Evolutionary conservation across 2,797 vertebrate genomes (phyloP), one percentile per base, ranked within the genome.

Genomic region (Sebastes jordani): DNA sequence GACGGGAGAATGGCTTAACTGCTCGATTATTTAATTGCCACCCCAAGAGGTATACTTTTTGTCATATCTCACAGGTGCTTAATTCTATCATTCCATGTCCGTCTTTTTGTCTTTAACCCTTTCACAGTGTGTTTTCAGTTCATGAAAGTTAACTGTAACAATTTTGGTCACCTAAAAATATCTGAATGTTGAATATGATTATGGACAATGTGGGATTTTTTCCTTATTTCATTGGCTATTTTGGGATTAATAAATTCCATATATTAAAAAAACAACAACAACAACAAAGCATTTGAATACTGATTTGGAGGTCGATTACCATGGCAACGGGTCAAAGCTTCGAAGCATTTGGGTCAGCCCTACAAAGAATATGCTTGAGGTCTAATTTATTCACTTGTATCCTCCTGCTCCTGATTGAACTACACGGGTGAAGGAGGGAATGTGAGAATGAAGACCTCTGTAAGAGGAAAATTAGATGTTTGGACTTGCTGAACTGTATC

Each of bases 71-170:
- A 54, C 20, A n/a, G n/a, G n/a, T 54, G 52, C 52, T 54, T 54
- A 0, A 54, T 0, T 22, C 0, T 54, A 22, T 22, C 10, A 54
- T 22, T 54, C 52, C 52, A 22, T 10, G 52, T 54, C n/a, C 10
- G 18, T 52, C 18, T 52, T 52, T 20, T n/a, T n/a, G 18, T 52
- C 46, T 49, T 49, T 49, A 49, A 49, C 16, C 0, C 16, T 20
- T 49, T 49, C 42, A 20, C 42, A 49, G 42, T 49, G 42, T 49
- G 16, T 49, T 49, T 49, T 49, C 0, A 49, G 9, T 52, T 52
- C 49, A n/a, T 52, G 49, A 52, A 52, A 0, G 49, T 52, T 52
- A 52, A 52, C 18, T 52, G 20, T 8, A 52, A 52, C 18, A 52
- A 52, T 20, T 52, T 52, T 22, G 49, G 49, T 52, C 49, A 52